phyloP scores from a whole-genome alignment of 2,113 vertebrate species.

The Bubo blakistoni region DNA sequence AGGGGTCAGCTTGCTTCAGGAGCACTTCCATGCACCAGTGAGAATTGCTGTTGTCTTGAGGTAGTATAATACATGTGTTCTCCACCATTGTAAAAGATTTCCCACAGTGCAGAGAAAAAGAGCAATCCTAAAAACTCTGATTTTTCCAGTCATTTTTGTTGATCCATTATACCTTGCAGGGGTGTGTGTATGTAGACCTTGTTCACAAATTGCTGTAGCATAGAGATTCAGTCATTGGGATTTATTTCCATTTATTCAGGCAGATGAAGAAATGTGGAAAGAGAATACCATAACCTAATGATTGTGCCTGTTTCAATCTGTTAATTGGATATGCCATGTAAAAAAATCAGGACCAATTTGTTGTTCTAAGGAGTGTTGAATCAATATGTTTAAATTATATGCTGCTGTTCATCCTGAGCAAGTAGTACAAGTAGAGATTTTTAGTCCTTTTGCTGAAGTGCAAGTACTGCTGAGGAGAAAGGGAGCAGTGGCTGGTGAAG shows the following conservation, averaged over 20 bases:
- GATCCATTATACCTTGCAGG: background rate
- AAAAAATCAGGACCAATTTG: background rate
- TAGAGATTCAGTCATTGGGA: background rate
- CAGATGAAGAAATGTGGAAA: background rate
- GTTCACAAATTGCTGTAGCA: background rate
- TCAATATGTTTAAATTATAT: background rate
- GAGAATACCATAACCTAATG: background rate
- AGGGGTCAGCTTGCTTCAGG: background rate
- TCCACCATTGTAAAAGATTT: background rate
- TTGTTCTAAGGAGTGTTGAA: accelerated
- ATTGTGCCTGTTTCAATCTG: background rate
- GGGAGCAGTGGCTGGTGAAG: background rate
- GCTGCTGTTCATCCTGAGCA: background rate
- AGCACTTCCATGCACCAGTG: background rate
- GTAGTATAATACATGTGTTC: background rate
- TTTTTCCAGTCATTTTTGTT: background rate
- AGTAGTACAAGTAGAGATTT: background rate
- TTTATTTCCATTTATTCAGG: background rate
- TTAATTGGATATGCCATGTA: background rate
- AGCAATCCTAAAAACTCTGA: background rate
- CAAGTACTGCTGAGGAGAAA: background rate
- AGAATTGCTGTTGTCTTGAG: background rate
- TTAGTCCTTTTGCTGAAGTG: background rate
- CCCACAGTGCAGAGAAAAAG: background rate
- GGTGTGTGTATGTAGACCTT: background rate